These are phyloP conservation scores for Psococerastis gibbosa DNA, from an alignment of 2,888 invertebrate genomes.

Conservation along the genomic window DNA sequence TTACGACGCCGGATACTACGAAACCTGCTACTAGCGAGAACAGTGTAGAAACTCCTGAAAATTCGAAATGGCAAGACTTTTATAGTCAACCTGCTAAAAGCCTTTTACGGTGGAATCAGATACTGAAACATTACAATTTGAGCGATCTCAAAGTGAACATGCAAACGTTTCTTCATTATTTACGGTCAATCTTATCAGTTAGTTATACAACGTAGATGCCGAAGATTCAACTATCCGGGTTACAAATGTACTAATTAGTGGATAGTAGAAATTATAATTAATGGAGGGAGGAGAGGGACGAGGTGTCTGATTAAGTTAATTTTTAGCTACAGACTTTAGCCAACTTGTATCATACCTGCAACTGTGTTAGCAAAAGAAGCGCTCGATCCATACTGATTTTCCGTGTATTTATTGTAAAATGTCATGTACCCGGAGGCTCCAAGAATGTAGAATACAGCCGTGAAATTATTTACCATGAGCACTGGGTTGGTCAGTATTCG, in stretches of 20 bases:
- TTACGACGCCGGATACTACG: conserved; percentile 35
- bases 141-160: too few species aligned
- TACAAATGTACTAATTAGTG: background rate
- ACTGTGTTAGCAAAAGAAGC: conserved; percentile 44
- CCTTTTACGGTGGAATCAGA: too few species aligned
- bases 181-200: too few species aligned
- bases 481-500: conserved; percentile 42
- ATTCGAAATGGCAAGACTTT: too few species aligned
- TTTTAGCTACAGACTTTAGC: too few species aligned
- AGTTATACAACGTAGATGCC: too few species aligned
- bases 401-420: conserved; percentile 53
- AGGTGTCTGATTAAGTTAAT: background rate
- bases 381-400: conserved; percentile 47
- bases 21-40: conserved; percentile 39
- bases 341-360: conserved; percentile 33
- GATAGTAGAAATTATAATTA: background rate
- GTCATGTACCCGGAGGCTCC: conserved; percentile 45
- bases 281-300: background rate
- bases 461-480: conserved; percentile 42
- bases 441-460: conserved; percentile 43
- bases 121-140: too few species aligned
- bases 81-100: too few species aligned
- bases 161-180: too few species aligned
- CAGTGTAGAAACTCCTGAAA: conserved; percentile 23
- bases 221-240: too few species aligned